Conservation (phyloP, 2,113 vertebrate species). For the Phodopus roborovskii region DNA sequence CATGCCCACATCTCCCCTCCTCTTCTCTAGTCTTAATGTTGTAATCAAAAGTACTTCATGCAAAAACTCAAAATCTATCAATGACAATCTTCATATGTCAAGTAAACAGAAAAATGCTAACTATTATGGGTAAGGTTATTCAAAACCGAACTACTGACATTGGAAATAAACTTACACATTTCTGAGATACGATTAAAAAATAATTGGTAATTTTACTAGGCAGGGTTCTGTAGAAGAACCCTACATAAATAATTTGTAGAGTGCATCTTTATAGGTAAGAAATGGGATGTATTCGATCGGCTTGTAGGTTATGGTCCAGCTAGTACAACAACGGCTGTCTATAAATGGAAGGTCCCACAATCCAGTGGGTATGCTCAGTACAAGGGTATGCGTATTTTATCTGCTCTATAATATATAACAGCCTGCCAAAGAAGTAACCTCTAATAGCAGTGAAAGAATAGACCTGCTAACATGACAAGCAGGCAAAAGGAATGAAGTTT, state of each 20-base stretch:
- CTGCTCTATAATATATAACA: neutral
- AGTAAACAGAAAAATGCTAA: neutral
- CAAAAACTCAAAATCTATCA: conserved; percentile 21
- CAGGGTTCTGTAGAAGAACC: neutral
- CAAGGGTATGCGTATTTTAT: rapidly evolving
- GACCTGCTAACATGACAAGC: neutral
- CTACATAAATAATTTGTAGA: neutral
- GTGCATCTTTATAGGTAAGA: neutral
- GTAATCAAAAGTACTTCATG: neutral
- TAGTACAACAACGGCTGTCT: neutral
- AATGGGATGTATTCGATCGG: neutral
- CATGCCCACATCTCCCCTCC: no score
- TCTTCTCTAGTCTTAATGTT: neutral
- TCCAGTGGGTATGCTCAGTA: neutral
- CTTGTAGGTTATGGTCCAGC: no score
- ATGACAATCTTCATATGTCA: conserved; percentile 8
- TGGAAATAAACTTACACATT: neutral
- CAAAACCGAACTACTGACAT: neutral
- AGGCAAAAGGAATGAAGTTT: neutral
- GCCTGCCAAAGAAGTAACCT: neutral
- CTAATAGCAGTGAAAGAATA: neutral
- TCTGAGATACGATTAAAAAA: neutral
- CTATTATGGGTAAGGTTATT: neutral
- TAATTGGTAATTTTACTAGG: neutral
- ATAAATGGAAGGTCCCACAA: neutral